Evolutionary conservation across 2,888 invertebrate genomes (phyloP).

Genomic region (Conus canariensis): DNA sequence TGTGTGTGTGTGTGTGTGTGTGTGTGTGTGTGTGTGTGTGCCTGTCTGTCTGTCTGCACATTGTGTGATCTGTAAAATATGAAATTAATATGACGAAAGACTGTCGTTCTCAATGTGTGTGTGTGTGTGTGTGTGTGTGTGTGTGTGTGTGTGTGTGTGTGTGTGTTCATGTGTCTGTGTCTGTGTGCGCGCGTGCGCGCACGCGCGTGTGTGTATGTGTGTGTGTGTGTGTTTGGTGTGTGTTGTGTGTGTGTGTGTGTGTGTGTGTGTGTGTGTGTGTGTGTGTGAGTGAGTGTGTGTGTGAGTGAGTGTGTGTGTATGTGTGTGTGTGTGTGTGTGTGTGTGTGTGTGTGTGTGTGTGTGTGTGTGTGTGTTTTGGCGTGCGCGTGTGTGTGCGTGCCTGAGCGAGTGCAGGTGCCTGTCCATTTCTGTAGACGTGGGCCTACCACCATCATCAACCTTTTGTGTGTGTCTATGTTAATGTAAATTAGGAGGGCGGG

Average conservation of each 20-base stretch:
- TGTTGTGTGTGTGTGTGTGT: neutral
- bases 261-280: neutral
- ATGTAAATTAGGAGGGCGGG: too few relatives aligned
- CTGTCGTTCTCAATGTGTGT: neutral
- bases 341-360: neutral
- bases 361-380: neutral
- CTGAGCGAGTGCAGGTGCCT: neutral
- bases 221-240: neutral
- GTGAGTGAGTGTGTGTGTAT: neutral
- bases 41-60: neutral
- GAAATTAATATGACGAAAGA: neutral
- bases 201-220: neutral
- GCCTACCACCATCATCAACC: too few relatives aligned
- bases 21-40: neutral
- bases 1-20: constrained; percentile 6
- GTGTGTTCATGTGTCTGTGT: neutral
- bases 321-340: neutral
- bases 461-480: too few relatives aligned
- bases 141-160: constrained; percentile 18
- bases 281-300: neutral
- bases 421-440: neutral
- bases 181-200: neutral
- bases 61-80: neutral
- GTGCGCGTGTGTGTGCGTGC: neutral
- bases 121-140: constrained; percentile 18